Percentiles rank a stretch among this genome's conserved stretches.
phyloP scores from a whole-genome alignment of 1,140 invertebrate species.

The Sinonovacula constricta region DNA sequence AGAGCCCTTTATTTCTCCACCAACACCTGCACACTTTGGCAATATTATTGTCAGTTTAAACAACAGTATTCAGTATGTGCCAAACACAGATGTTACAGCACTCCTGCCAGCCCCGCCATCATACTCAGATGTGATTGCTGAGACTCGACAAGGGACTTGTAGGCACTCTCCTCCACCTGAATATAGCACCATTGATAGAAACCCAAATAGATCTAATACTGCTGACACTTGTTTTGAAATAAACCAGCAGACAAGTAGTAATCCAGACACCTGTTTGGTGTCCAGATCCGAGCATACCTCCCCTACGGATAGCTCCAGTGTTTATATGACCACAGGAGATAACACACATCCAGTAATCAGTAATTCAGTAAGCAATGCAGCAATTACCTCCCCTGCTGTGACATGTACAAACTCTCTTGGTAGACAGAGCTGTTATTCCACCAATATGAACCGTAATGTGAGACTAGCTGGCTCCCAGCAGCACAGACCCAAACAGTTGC shows the following conservation, averaged over 20 bases:
- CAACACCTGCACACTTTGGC: slow-evolving; percentile 60
- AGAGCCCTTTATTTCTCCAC: slow-evolving; percentile 67
- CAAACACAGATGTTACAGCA: slow-evolving; percentile 56
- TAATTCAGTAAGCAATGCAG: background rate
- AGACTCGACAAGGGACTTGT: slow-evolving; percentile 10
- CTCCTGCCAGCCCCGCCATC: slow-evolving; percentile 67
- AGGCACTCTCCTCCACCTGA: slow-evolving; percentile 65
- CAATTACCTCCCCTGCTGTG: background rate
- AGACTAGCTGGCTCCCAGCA: slow-evolving; percentile 32
- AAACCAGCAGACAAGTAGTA: background rate
- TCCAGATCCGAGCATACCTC: background rate
- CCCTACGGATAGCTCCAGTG: background rate
- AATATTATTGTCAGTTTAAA: slow-evolving; percentile 75
- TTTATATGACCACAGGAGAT: background rate
- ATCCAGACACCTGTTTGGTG: background rate
- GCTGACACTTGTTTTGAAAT: background rate
- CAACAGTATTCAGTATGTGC: slow-evolving; percentile 73
- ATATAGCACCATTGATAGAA: slow-evolving; percentile 74
- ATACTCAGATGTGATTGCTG: slow-evolving; percentile 68
- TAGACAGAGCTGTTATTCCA: background rate
- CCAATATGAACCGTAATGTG: slow-evolving; percentile 15
- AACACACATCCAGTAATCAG: background rate
- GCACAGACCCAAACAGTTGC: slow-evolving; percentile 35
- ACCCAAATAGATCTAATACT: slow-evolving; percentile 23
- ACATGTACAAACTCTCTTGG: slow-evolving; percentile 12